Evolutionary conservation across 2,797 vertebrate genomes (phyloP).

Genomic region (Takifugu ocellatus): DNA sequence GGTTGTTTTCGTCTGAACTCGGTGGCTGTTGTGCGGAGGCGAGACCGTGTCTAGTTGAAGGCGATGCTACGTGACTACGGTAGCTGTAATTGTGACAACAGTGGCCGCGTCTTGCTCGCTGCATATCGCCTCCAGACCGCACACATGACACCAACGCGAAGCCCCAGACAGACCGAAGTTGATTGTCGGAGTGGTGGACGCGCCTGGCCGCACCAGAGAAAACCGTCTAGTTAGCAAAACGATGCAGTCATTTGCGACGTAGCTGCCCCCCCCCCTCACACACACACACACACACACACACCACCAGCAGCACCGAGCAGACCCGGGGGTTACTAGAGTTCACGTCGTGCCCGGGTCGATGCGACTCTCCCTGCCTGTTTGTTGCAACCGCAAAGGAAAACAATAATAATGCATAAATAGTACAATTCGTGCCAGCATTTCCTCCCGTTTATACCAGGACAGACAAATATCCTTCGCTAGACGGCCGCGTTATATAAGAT

Average conservation of each 20-base stretch:
- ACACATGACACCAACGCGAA: background rate
- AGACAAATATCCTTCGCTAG: slow-evolving; percentile 22
- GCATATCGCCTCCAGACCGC: slow-evolving; percentile 38
- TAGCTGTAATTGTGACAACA: slow-evolving; percentile 47
- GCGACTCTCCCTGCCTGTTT: slow-evolving; percentile 27
- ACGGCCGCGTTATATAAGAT: slow-evolving; percentile 54
- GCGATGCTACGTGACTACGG: slow-evolving; percentile 33
- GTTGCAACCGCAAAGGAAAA: too few relatives aligned
- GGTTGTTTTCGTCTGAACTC: slow-evolving; percentile 4
- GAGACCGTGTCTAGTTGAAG: slow-evolving; percentile 24
- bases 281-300: too few relatives aligned
- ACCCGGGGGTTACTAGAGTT: slow-evolving; percentile 73
- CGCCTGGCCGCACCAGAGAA: background rate
- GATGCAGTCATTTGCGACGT: slow-evolving; percentile 27
- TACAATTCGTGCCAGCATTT: background rate
- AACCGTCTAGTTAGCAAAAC: background rate
- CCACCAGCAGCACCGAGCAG: slow-evolving; percentile 13
- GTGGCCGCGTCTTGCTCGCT: slow-evolving; percentile 32
- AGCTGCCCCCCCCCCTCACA: background rate
- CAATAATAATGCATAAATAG: too few relatives aligned
- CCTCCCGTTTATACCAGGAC: slow-evolving; percentile 14
- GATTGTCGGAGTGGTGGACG: background rate
- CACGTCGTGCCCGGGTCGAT: slow-evolving; percentile 44
- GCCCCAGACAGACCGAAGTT: background rate
- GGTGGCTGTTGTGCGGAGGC: slow-evolving; percentile 8